Base-by-base conservation (phyloP, 2,888 invertebrate genomes). In the Adelognathus sp. region DNA sequence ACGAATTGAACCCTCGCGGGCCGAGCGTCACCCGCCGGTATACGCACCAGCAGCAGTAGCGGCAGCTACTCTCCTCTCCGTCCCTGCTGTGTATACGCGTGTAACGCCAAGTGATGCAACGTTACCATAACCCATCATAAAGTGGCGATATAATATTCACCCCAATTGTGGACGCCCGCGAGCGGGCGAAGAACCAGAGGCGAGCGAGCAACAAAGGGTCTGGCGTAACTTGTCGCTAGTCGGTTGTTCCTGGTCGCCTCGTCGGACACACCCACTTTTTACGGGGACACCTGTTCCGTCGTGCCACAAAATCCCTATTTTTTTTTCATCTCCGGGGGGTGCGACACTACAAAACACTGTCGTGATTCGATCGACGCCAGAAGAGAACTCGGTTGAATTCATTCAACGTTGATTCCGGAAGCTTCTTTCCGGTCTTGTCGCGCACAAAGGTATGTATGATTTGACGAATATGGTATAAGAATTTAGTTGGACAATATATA, bases 131-230 rank as follows among this genome's bases (percentile, higher is more conserved):
- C 81, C 82, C 80, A 82, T 79, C 85, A 85, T 86, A 88, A 89
- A 89, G 87, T 90, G 86, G 86, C 87, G 85, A 87, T 89, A 87
- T 87, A 86, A 86, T 86, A 86, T 87, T 86, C 87, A 87, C 88
- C 88, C 88, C 81, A 81, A 63, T 64, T 74, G 64, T 60, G 36
- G 14, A 11, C 16, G 54, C n/a, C n/a, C n/a, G n/a, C n/a, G 29
- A 52, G 21, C 27, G 7, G 58, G 29, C 18, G 24, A 36, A n/a
- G 2, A 39, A 29, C 31, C 46, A 18, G 63, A 33, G 33, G 60
- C n/a, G 63, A 41, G 36, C 61, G 46, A 18, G 18, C 2, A 2
- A 46, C 46, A 46, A 46, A 46, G 21, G 46, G 46, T 21, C 18
- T 36, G 21, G 33, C 18, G n/a, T 58, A 58, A 58, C 58, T 33